phyloP scores from a whole-genome alignment of 2,797 vertebrate genomes.

The Peromyscus nudipes region DNA sequence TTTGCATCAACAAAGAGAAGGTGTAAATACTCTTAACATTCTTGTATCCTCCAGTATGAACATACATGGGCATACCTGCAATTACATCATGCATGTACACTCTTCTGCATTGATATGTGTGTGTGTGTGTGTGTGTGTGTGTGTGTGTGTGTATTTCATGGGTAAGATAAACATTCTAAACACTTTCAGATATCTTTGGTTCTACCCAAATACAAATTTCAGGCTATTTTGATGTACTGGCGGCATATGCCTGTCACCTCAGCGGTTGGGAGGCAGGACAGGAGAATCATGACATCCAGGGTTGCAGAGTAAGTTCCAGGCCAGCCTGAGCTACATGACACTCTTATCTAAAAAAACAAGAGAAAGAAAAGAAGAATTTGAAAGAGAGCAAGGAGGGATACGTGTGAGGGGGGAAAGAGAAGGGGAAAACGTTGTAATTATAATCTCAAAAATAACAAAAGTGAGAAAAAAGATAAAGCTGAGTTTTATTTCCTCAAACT shows the following conservation, averaged over 20 bases:
- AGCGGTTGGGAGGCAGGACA: background rate
- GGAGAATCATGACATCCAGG: background rate
- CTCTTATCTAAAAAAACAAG: background rate
- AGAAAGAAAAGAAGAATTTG: background rate
- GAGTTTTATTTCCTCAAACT: background rate
- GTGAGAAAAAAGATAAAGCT: background rate
- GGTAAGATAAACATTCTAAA: slow-evolving; percentile 14
- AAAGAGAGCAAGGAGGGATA: background rate
- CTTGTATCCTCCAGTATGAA: slow-evolving; percentile 1
- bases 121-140: too few relatives aligned
- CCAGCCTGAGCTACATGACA: background rate
- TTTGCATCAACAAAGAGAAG: slow-evolving; percentile 39
- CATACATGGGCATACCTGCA: background rate
- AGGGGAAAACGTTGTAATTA: background rate
- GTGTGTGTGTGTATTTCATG: slow-evolving; percentile 1
- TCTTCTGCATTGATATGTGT: background rate
- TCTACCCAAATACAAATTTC: slow-evolving; percentile 7
- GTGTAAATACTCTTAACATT: background rate
- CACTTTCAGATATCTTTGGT: slow-evolving; percentile 30
- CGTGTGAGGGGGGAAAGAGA: background rate
- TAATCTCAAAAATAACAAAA: background rate
- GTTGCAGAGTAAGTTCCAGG: background rate
- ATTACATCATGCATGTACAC: background rate
- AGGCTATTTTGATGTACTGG: background rate
- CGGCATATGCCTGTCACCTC: background rate